Evolutionary conservation across 2,113 vertebrate species (phyloP).

Genomic region (Dasyprocta punctata): DNA sequence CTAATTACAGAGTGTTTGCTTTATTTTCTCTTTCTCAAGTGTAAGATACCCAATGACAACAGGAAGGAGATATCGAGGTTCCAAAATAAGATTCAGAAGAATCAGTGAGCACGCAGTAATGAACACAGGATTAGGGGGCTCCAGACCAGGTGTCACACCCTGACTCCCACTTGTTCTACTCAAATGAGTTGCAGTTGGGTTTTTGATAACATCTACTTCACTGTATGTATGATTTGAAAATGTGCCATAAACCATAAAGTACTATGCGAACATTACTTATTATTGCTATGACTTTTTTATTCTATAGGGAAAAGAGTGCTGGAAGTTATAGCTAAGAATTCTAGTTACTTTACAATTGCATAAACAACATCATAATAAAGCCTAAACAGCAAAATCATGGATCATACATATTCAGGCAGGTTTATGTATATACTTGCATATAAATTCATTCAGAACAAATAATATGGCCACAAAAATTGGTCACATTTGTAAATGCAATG

Average conservation of each 20-base stretch:
- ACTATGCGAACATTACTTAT: neutral
- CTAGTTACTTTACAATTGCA: neutral
- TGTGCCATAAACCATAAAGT: neutral
- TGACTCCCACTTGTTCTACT: neutral
- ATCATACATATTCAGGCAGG: neutral
- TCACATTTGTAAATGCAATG: neutral
- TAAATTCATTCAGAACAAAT: neutral
- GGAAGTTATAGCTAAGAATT: slow-evolving; percentile 17
- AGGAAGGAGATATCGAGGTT: neutral
- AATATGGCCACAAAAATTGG: neutral
- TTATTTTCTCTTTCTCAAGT: neutral
- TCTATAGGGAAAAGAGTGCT: neutral
- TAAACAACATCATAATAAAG: neutral
- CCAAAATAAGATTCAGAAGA: neutral
- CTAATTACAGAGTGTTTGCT: neutral
- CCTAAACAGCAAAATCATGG: neutral
- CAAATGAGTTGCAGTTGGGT: neutral
- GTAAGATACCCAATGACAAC: neutral
- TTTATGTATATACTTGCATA: neutral
- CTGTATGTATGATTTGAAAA: neutral
- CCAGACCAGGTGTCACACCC: neutral
- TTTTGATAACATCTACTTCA: neutral
- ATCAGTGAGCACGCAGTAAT: neutral
- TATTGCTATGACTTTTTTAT: slow-evolving; percentile 19
- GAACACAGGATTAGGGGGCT: neutral